Percentiles rank a stretch among this genome's conserved stretches.
These are phyloP conservation scores for Drosophila lutescens DNA, from an alignment of 2,888 invertebrate species.

Conservation along the genomic window DNA sequence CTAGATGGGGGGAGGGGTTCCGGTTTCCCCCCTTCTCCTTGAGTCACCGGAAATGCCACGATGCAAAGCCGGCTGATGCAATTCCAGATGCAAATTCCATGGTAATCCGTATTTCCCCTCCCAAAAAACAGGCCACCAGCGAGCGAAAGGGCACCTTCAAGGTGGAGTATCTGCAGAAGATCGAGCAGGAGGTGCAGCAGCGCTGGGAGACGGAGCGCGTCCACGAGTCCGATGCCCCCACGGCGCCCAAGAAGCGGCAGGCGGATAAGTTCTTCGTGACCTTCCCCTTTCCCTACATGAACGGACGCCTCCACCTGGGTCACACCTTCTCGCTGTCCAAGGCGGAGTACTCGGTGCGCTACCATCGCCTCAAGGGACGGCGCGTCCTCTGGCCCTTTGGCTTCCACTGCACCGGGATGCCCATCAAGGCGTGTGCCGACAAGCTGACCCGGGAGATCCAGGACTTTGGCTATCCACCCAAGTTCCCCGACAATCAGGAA, in stretches of 20 bases:
- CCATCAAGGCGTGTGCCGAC: constrained; percentile 99
- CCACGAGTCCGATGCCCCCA: constrained; percentile 93
- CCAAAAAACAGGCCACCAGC: constrained; percentile 72
- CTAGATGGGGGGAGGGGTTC: no score
- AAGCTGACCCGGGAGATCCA: constrained; percentile 97
- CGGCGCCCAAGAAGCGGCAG: constrained; percentile 85
- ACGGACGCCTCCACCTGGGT: constrained; percentile 98
- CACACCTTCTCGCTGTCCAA: constrained; percentile 99
- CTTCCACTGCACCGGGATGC: constrained; percentile 99
- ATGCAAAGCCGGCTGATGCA: constrained; percentile 61
- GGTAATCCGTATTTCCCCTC: neutral
- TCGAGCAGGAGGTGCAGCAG: constrained; percentile 93
- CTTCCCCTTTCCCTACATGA: constrained; percentile 99
- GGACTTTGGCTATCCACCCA: constrained; percentile 95
- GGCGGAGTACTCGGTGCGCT: constrained; percentile 98
- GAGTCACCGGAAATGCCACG: constrained; percentile 31
- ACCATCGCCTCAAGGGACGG: constrained; percentile 95
- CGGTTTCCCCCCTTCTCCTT: no score
- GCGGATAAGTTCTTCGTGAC: constrained; percentile 96
- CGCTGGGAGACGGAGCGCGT: constrained; percentile 93
- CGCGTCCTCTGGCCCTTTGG: constrained; percentile 98
- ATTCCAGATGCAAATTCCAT: constrained; percentile 27
- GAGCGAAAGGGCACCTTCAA: constrained; percentile 98
- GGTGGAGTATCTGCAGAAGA: constrained; percentile 95
- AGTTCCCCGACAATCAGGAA: constrained; percentile 89